Evolutionary conservation across 2,113 vertebrate species (phyloP).

Genomic region (Channa maculata): DNA sequence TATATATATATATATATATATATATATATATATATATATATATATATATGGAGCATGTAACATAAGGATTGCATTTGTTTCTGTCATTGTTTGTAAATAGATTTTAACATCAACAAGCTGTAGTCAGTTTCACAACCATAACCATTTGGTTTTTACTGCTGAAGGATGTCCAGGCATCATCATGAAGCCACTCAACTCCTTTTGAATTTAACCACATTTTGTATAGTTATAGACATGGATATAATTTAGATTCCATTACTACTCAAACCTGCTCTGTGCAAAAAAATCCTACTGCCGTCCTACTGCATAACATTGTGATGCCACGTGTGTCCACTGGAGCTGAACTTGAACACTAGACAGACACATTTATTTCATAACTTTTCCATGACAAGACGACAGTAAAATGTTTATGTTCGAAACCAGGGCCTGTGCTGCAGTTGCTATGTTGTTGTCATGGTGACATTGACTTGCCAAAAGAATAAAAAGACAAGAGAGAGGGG

Average conservation of each 20-base stretch:
- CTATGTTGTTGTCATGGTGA: constrained; percentile 52
- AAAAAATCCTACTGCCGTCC: too few relatives aligned
- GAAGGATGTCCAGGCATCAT: neutral
- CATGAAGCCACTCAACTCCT: neutral
- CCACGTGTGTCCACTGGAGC: constrained; percentile 8
- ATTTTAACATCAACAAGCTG: neutral
- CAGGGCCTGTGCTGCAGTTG: neutral
- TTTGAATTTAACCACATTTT: neutral
- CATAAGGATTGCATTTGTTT: neutral
- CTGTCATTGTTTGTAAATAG: too few relatives aligned
- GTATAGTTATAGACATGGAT: too few relatives aligned
- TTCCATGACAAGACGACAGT: constrained; percentile 15
- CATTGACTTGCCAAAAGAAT: neutral
- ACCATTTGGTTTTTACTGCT: neutral
- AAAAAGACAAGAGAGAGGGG: neutral
- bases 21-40: too few relatives aligned
- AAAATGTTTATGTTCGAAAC: constrained; percentile 34
- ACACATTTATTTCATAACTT: constrained; percentile 43
- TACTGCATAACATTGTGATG: constrained; percentile 14
- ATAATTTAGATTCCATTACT: neutral
- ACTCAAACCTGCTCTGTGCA: neutral
- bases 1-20: too few relatives aligned
- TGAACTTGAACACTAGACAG: constrained; percentile 12
- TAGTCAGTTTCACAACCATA: too few relatives aligned
- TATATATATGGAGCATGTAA: too few relatives aligned